Evolutionary conservation across 1,140 invertebrate species (phyloP).

Genomic region (Intoshia linei): DNA sequence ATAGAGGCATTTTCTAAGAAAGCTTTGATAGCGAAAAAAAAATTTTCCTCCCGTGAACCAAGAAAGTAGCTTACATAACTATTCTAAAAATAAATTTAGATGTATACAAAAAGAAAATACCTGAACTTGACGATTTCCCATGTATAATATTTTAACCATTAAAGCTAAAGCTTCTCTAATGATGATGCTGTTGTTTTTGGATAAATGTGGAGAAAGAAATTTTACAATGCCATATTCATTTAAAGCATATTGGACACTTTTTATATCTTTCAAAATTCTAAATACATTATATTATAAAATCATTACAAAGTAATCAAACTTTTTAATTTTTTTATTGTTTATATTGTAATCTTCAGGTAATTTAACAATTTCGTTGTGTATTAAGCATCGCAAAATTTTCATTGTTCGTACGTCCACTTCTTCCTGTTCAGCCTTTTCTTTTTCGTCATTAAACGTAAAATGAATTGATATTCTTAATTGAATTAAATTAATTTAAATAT

Average conservation of each 20-base stretch:
- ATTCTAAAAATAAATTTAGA: conserved; percentile 10
- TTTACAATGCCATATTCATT: conserved; percentile 8
- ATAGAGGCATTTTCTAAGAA: conserved; percentile 18
- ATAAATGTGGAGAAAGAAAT: conserved; percentile 9
- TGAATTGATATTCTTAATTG: no score
- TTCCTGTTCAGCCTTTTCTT: no score
- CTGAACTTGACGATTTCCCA: conserved; percentile 11
- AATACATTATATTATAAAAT: no score
- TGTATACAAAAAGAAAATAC: conserved; percentile 8
- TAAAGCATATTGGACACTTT: conserved; percentile 9
- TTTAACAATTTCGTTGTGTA: conserved; percentile 20
- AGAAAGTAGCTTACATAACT: conserved; percentile 18
- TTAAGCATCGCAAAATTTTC: conserved; percentile 15
- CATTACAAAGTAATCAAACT: no score
- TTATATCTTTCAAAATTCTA: no score
- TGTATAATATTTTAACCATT: conserved; percentile 10
- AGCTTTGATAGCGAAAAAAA: conserved; percentile 20
- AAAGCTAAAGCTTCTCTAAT: conserved; percentile 11
- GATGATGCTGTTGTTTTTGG: conserved; percentile 9
- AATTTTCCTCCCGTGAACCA: conserved; percentile 18
- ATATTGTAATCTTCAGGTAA: conserved; percentile 17
- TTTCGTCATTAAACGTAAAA: no score
- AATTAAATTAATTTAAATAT: no score
- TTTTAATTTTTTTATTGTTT: conserved; percentile 3
- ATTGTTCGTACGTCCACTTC: conserved; percentile 18